A percentile compares a stretch with the other conserved stretches of the same genome.
Conservation (phyloP, 2,113 vertebrate species). For the Amblyornis subalaris region DNA sequence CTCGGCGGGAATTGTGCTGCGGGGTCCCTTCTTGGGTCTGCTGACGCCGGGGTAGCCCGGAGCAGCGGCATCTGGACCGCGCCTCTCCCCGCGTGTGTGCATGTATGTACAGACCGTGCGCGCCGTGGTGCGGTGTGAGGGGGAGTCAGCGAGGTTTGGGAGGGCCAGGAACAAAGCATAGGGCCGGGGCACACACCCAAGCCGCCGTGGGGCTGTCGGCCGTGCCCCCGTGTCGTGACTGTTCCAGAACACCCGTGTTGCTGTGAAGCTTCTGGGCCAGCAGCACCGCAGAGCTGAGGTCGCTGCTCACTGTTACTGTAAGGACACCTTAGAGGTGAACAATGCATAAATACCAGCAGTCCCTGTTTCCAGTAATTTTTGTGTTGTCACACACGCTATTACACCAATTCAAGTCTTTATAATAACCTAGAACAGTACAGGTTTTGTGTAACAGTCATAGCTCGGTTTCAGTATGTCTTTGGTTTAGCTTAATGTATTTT, state of each 20-base stretch:
- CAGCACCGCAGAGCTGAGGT: neutral
- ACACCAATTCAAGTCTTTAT: rapidly evolving
- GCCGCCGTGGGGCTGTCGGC: neutral
- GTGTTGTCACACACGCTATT: rapidly evolving
- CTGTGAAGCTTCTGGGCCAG: neutral
- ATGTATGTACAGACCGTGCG: rapidly evolving
- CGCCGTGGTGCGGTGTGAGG: rapidly evolving
- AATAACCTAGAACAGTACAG: rapidly evolving
- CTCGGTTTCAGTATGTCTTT: neutral
- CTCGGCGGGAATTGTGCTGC: neutral
- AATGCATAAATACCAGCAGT: neutral
- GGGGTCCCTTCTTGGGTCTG: too few relatives aligned
- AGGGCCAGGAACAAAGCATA: rapidly evolving
- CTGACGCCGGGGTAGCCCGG: rapidly evolving
- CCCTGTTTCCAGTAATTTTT: too few relatives aligned
- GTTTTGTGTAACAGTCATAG: neutral
- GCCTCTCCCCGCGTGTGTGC: neutral
- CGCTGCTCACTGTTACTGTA: neutral
- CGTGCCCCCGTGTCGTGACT: neutral
- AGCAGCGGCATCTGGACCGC: neutral
- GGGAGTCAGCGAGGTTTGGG: neutral
- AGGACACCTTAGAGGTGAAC: neutral
- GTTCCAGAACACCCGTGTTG: neutral
- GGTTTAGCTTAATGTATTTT: neutral
- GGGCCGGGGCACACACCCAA: neutral